Base-by-base conservation (phyloP, 2,888 invertebrate species). In the Cryptophagus acutangulus region DNA sequence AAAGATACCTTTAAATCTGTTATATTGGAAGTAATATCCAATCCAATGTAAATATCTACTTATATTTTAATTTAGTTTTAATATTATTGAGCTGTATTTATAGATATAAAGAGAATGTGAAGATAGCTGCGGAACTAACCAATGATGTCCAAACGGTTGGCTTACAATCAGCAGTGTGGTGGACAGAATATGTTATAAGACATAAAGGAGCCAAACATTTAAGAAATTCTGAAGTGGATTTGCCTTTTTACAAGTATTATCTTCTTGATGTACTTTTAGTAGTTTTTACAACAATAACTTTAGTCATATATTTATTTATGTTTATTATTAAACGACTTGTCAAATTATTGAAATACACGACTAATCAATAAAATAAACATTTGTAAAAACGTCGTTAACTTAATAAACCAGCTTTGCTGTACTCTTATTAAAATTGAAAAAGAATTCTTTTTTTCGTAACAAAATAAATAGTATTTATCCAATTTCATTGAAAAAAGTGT, bases 101-200 rank as follows among this genome's bases (percentile, higher is more conserved):
- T 13, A 31, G 31, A 3, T 31, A 31, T n/a, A 31, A 31, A n/a
- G 15, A 3, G 4, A 31, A 31, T 31, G 14, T 31, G 8, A 3
- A 16, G 12, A 12, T 15, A 5, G 14, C 31, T 3, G 31, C 31
- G 12, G 12, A 3, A 3, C 16, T 58, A 12, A 40, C 54, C 3
- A 33, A 38, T 20, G 63, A 63, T 25, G 48, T 57, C 36, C 59
- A 62, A n/a, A 49, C 53, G 43, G 43, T 50, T 5, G 51, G 58
- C 6, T 36, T 62, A 12, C 53, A 61, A 14, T 48, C 53, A 31
- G 59, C 60, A 5, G 45, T 60, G 4, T 61, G 60, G 55, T 61
- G 59, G 57, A 57, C 55, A 3, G 62, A 64, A 45, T 64, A 58
- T 40, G 53, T 59, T 3, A 49, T 64, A 5, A 48, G 59, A 25